phyloP scores from a whole-genome alignment of 2,113 vertebrate genomes.

The Otolemur garnettii region DNA sequence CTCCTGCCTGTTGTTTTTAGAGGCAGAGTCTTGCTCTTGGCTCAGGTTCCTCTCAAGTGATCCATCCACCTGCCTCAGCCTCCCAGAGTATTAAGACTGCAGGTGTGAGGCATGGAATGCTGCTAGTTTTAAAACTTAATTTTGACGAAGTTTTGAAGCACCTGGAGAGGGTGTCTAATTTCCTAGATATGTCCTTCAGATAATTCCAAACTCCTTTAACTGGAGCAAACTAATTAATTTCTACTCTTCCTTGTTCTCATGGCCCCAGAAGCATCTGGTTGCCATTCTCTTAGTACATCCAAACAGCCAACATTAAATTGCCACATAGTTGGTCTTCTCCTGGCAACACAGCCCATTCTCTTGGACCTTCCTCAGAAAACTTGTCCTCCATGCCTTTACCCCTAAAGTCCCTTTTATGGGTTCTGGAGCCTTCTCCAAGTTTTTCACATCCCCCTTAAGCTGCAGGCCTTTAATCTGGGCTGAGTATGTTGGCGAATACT shows the following conservation, averaged over 20 bases:
- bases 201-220: not conserved
- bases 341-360: not conserved
- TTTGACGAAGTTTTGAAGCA: not conserved
- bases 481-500: not conserved
- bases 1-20: no score
- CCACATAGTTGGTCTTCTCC: not conserved
- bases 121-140: no score
- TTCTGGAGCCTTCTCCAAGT: not conserved
- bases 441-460: not conserved
- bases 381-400: not conserved
- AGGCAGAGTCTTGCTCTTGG: no score
- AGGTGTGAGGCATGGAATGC: no score
- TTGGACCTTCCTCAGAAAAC: not conserved
- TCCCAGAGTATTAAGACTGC: no score
- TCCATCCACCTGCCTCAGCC: no score
- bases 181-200: not conserved
- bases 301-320: not conserved
- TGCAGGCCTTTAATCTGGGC: not conserved
- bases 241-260: not conserved
- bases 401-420: not conserved
- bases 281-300: not conserved
- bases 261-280: not conserved
- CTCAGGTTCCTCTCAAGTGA: no score
- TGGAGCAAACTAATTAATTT: rapidly evolving
- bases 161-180: not conserved